Evolutionary conservation across 2,797 vertebrate species (phyloP), one percentile per base, ranked within the genome.

Genomic region (Pempheris klunzingeri): DNA sequence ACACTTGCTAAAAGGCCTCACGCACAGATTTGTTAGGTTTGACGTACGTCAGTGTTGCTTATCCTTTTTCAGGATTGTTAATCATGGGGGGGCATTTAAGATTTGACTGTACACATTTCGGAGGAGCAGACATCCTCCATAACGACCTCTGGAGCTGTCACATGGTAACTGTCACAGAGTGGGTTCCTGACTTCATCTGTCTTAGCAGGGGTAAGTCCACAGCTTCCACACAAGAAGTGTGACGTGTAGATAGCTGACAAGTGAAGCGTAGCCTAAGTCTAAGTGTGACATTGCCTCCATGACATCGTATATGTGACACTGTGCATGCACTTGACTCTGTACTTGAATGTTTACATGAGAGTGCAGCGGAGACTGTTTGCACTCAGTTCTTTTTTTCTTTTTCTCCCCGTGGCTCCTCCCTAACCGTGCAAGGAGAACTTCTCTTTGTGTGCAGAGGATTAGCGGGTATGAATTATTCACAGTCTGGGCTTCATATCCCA

Each of bases 381-480:
- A 62, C 54, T 44, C 66, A 71, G 77, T 64, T 78, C 67, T 82
- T 79, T 72, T n/a, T 32, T 78, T 70, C 22, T 59, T 61, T 32
- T 22, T 50, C 32, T 26, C 68, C 10, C 30, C 71, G 20, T 39
- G 39, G 32, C 75, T 78, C 75, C 84, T 57, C 68, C 74, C 53
- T 68, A 65, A 73, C 74, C 4, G 26, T 55, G 71, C 50, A 55
- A 80, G 70, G 63, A 80, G 66, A 86, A 80, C 67, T 70, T 80
- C 60, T 70, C 78, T 89, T 77, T 78, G 69, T 75, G 52, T 43
- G 41, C 34, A 12, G 30, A 83, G 85, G 84, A 91, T 93, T 89
- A 85, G 74, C 4, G 62, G 69, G 77, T 78, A 86, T 91, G 71
- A 91, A 91, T 93, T 88, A 90, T 93, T 90, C 80, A 91, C 74